A percentile compares a stretch with the other conserved stretches of the same genome.
These are phyloP conservation scores for Ambastaia sidthimunki DNA, from an alignment of 2,797 vertebrate species.

Conservation along the genomic window DNA sequence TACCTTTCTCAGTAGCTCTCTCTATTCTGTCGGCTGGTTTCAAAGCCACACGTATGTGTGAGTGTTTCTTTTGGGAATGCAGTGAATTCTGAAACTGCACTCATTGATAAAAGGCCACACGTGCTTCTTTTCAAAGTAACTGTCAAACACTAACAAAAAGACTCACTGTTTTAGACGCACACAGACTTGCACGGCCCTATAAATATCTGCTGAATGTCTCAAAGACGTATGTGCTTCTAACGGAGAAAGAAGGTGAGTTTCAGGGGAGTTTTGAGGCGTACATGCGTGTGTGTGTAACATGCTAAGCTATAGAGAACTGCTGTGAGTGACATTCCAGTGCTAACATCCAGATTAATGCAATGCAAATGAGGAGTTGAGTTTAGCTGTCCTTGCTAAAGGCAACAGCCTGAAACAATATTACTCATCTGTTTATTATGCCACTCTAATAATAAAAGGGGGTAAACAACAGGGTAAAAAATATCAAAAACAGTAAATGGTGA, in stretches of 20 bases:
- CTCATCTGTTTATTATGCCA: slow-evolving; percentile 23
- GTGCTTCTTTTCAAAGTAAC: slow-evolving; percentile 28
- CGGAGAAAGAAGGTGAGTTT: slow-evolving; percentile 19
- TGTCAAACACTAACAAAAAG: slow-evolving; percentile 46
- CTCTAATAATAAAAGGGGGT: not conserved
- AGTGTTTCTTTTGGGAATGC: not conserved
- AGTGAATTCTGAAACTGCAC: slow-evolving; percentile 3
- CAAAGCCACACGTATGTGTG: not conserved
- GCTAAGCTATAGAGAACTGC: not conserved
- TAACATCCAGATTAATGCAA: slow-evolving; percentile 31
- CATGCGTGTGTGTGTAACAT: not conserved
- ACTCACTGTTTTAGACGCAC: slow-evolving; percentile 32
- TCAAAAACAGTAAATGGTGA: not conserved
- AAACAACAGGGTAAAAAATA: slow-evolving; percentile 8
- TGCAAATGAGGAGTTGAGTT: slow-evolving; percentile 40
- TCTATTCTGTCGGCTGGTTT: not conserved
- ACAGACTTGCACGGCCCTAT: not conserved
- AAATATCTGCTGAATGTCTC: slow-evolving; percentile 33
- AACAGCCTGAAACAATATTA: slow-evolving; percentile 37
- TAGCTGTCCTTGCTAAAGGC: slow-evolving; percentile 39
- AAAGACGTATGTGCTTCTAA: not conserved
- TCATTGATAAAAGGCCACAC: slow-evolving; percentile 42
- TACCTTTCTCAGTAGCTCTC: not conserved
- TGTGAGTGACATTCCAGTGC: slow-evolving; percentile 28
- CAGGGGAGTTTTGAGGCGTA: not conserved